Base-by-base conservation (phyloP, 92 coral and sea anemone species). In the Phenganax subtilis region DNA sequence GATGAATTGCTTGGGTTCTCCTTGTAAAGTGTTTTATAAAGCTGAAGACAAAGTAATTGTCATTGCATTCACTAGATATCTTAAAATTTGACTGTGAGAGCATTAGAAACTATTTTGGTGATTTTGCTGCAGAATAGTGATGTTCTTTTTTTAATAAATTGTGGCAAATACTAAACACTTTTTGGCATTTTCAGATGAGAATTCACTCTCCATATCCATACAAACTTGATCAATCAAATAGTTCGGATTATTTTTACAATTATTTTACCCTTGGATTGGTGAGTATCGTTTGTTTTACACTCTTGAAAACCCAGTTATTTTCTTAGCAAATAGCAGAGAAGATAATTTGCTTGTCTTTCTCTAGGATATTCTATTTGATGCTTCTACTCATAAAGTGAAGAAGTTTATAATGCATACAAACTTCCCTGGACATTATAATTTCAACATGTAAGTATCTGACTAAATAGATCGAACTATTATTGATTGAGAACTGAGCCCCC, bases 351-450 rank as follows among this genome's bases (percentile, higher is more conserved):
- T 55, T 6, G 29, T 27, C 4, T 31, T 47, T 51, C 12, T 81
- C 15, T 80, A 96, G 99, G 99, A 96, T 82, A 88, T 96, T 65
- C 82, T 96, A 73, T 96, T 96, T 84, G 99, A 96, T 66, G 96
- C 99, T 8, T 80, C 78, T 82, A 92, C 87, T 15, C 97, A 92
- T 80, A 83, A 88, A 69, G 97, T 92, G 68, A 96, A 96, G 87
- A 96, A 96, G 84, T 89, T 96, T 57, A 96, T 96, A 30, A 82
- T 96, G 57, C 99, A 96, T 85, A 96, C 99, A 7, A 96, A 96
- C 80, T 96, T 92, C 76, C 99, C 99, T 55, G 99, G 99, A 9
- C 99, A 96, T 66, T 96, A 90, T 85, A 96, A 96, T 89, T 96
- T 96, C 70, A 96, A 96, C 88, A 96, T 92, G 99, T 92, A 81